Base-by-base conservation (phyloP, 1,140 invertebrate species). In the Gryllus bimaculatus region DNA sequence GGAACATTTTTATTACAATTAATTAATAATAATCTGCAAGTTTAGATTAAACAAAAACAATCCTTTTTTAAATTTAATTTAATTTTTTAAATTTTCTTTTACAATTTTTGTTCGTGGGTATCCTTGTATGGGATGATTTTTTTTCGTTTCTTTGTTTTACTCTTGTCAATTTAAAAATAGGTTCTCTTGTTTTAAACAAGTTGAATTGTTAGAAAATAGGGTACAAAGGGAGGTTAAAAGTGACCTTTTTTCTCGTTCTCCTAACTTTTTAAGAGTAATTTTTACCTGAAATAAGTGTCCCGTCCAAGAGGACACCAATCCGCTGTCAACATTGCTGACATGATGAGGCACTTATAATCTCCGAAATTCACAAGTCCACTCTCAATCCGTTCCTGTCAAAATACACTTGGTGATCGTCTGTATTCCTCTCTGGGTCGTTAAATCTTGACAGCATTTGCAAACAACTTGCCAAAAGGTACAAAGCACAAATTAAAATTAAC, bases 231-330 rank as follows among this genome's bases (percentile, higher is more conserved):
- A 39, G 26, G 26, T 39, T 39, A 39, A 39, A 39, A 1, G 26
- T 39, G 26, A 39, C 1, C 26, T 39, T 5, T 39, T 39, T 73
- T 73, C 1, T 73, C 66, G 13, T 73, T 73, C 66, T 1, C 13
- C 6, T 73, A 73, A n/a, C 18, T 76, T 47, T 12, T n/a, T 26
- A 8, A 26, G 21, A 26, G 21, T 13, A n/a, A 7, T 13, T 54
- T 77, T 83, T 87, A 92, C 88, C 93, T 89, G 84, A 90, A 93
- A 85, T 92, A 93, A 12, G 88, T 84, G 83, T 93, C 91, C 74
- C 88, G 86, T 39, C 91, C 91, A 54, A 92, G 83, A 20, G 90
- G 89, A 83, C 90, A 92, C 92, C 92, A 93, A 83, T 93, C 91
- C 47, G 90, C 90, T 48, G 91, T 92, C 78, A 90, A 83, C 85